Conservation (phyloP, 2,888 invertebrate species). For the Aethes cnicana region DNA sequence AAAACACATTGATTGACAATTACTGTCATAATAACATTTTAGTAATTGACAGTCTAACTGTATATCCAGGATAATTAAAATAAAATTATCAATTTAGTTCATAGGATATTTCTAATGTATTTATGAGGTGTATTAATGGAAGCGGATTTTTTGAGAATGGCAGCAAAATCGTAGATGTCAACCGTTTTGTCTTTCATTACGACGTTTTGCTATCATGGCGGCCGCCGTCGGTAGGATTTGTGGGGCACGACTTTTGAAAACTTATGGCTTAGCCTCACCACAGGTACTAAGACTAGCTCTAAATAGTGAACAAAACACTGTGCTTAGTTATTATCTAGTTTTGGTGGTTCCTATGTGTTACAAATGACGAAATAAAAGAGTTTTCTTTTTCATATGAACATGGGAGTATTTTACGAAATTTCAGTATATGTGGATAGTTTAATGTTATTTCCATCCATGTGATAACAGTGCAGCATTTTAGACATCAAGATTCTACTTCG, state of each 20-base stretch:
- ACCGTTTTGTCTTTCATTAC: conserved; percentile 64
- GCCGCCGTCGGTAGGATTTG: conserved; percentile 93
- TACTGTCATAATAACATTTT: too few relatives aligned
- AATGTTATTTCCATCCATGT: conserved; percentile 41
- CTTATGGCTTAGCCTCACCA: conserved; percentile 85
- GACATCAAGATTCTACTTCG: conserved; percentile 33
- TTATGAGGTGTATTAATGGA: background rate
- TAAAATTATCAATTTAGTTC: too few relatives aligned
- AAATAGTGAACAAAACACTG: conserved; percentile 46
- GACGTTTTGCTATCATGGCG: conserved; percentile 90
- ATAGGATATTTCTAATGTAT: background rate
- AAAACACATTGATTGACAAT: too few relatives aligned
- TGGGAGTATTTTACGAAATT: conserved; percentile 60
- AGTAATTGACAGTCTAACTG: too few relatives aligned
- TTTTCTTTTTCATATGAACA: conserved; percentile 48
- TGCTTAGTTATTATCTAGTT: conserved; percentile 40
- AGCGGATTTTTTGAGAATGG: conserved; percentile 24
- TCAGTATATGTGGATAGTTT: conserved; percentile 37
- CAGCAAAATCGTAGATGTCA: conserved; percentile 56
- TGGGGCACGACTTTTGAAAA: conserved; percentile 91
- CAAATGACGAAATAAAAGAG: conserved; percentile 40
- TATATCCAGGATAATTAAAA: too few relatives aligned
- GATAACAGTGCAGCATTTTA: conserved; percentile 39
- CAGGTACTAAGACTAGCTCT: conserved; percentile 83
- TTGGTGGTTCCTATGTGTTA: conserved; percentile 48